Evolutionary conservation across 2,888 invertebrate species (phyloP).

Genomic region (Trachelus troglodyta): DNA sequence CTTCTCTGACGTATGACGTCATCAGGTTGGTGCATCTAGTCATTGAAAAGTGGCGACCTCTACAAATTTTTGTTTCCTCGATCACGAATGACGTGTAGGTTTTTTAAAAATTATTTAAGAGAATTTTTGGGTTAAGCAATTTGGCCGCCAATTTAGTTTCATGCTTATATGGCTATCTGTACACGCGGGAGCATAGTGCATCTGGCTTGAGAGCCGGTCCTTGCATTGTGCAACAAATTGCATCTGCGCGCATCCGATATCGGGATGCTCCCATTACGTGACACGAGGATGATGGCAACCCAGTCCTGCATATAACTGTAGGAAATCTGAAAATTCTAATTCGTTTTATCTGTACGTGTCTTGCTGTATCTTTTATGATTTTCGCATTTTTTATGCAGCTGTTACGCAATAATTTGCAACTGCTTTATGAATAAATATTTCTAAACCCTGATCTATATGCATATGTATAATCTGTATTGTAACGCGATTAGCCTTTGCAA

Average conservation of each 20-base stretch:
- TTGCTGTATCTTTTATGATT: not conserved
- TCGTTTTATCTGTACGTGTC: not conserved
- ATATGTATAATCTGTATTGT: not conserved
- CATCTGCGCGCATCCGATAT: not conserved
- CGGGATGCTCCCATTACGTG: not conserved
- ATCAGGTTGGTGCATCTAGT: not conserved
- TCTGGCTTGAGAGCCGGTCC: not conserved
- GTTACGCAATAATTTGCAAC: not conserved
- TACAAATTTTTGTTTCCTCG: not conserved
- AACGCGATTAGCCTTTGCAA: not conserved
- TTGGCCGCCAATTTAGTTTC: not conserved
- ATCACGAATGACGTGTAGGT: not conserved
- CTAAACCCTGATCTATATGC: not conserved
- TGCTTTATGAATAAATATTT: not conserved
- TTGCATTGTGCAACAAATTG: not conserved
- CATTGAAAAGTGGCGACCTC: not conserved
- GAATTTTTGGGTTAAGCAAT: not conserved
- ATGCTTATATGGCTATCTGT: not conserved
- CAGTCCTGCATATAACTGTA: not conserved
- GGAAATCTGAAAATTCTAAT: not conserved
- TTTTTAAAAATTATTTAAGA: not conserved
- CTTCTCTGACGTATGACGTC: not conserved
- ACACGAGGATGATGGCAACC: not conserved
- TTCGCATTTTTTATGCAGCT: not conserved
- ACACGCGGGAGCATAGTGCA: not conserved